These are phyloP conservation scores for Arnoldichthys spilopterus DNA, from an alignment of 2,797 vertebrate genomes.

Conservation along the genomic window DNA sequence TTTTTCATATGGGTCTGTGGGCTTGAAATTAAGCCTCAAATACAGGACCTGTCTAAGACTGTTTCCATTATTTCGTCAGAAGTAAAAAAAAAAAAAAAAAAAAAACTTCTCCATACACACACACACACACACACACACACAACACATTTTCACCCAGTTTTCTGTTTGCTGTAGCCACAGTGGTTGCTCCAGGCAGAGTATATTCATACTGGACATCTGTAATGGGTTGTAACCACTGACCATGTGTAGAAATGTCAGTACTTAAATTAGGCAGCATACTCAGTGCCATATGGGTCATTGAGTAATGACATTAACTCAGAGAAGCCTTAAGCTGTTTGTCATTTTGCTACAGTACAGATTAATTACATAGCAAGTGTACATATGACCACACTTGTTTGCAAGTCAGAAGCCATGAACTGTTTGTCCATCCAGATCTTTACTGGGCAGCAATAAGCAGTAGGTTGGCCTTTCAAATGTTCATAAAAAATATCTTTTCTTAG, in stretches of 20 bases:
- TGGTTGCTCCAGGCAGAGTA: conserved; percentile 48
- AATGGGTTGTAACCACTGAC: conserved; percentile 49
- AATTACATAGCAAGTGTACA: no score
- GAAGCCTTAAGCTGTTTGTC: not conserved
- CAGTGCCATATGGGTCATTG: conserved; percentile 8
- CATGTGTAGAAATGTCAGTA: conserved; percentile 34
- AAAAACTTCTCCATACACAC: conserved; percentile 37
- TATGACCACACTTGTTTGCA: not conserved
- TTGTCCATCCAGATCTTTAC: not conserved
- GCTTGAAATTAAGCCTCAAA: conserved; percentile 53
- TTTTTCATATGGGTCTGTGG: conserved; percentile 67
- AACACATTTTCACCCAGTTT: conserved; percentile 33
- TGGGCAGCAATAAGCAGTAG: not conserved
- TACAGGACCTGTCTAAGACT: conserved; percentile 34
- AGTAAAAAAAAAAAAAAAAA: conserved; percentile 47
- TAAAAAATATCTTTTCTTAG: not conserved
- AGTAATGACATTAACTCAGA: not conserved
- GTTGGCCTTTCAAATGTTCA: not conserved
- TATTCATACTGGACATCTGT: conserved; percentile 54
- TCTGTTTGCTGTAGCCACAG: conserved; percentile 39
- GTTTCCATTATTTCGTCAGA: conserved; percentile 59
- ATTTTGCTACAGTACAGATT: not conserved
- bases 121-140: conserved; percentile 9
- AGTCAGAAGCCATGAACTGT: not conserved
- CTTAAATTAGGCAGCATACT: conserved; percentile 37